Evolutionary conservation across 2,888 invertebrate species (phyloP), one percentile per base, ranked within the genome.

Genomic region (Meliscaeva auricollis): DNA sequence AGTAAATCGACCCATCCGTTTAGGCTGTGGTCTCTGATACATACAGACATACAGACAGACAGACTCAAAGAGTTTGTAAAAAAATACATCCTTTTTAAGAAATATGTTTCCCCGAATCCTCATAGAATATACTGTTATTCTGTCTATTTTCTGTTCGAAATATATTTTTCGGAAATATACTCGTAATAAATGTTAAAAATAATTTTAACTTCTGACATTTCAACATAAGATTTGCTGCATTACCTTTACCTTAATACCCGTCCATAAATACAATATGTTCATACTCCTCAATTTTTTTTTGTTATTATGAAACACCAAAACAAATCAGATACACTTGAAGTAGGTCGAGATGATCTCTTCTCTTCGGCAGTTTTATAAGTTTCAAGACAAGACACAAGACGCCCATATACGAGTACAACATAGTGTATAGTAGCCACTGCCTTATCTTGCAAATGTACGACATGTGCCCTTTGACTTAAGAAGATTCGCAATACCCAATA

Each of bases 401-500:
- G 20, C 32, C 41, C 80, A 64, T 70, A 11, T n/a, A n/a, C 20
- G 17, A 9, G 20, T 13, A 52, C 35, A 52, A 35, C n/a, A n/a
- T n/a, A n/a, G n/a, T n/a, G n/a, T 26, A 11, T 6, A n/a, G 5
- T 17, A 35, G 20, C 58, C 26, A 17, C 7, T 68, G 44, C 20
- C 50, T 70, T 38, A 70, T 72, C 81, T 30, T 72, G 11, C 50
- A 15, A 58, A 58, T 44, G 52, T 76, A 62, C 56, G 60, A 83
- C 62, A 69, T 83, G 74, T 83, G 74, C 83, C 83, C 79, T 83
- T 76, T 83, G 78, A 74, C 79, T 83, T 41, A 15, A 46, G 69
- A 54, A 2, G 74, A 74, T 70, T 79, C 52, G 50, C 69, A 79
- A 64, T 48, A 73, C 62, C 48, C 4, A 32, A 32, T 38, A 2